Conservation (phyloP, 2,888 invertebrate genomes). For the Eristalis pertinax region DNA sequence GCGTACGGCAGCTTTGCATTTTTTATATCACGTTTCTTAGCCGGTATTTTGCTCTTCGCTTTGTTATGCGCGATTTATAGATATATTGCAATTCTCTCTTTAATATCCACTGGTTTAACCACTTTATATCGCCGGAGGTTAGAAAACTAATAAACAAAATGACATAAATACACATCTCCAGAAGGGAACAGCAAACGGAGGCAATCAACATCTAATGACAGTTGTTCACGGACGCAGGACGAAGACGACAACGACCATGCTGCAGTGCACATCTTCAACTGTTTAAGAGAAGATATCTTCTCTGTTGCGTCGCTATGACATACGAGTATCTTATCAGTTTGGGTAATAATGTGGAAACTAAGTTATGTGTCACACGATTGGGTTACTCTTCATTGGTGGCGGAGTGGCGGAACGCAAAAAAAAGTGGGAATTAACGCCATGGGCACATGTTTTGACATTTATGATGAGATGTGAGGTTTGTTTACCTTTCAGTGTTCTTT, state of each 20-base stretch:
- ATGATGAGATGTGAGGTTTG: slow-evolving; percentile 63
- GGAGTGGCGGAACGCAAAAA: slow-evolving; percentile 22
- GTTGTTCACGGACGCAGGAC: slow-evolving; percentile 12
- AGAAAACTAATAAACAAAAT: slow-evolving; percentile 53
- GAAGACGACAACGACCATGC: neutral
- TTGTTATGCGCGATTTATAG: slow-evolving; percentile 31
- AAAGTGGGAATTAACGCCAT: slow-evolving; percentile 50
- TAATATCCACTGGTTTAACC: slow-evolving; percentile 19
- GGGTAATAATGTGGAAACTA: slow-evolving; percentile 35
- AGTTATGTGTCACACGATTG: slow-evolving; percentile 58
- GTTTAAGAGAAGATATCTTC: slow-evolving; percentile 60
- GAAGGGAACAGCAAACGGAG: neutral
- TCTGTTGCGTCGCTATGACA: slow-evolving; percentile 16
- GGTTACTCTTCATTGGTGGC: slow-evolving; percentile 50
- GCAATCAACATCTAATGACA: slow-evolving; percentile 34
- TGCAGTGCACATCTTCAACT: slow-evolving; percentile 18
- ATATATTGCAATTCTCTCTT: slow-evolving; percentile 62
- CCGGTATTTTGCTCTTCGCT: slow-evolving; percentile 60
- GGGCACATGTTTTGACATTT: slow-evolving; percentile 69
- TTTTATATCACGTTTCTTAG: slow-evolving; percentile 8
- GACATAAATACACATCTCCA: slow-evolving; percentile 1
- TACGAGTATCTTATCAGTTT: slow-evolving; percentile 51
- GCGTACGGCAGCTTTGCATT: slow-evolving; percentile 36
- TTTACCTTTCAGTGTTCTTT: slow-evolving; percentile 58
- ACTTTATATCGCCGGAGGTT: neutral